Evolutionary conservation across 2,888 invertebrate species (phyloP).

Genomic region (Clanis bilineata): DNA sequence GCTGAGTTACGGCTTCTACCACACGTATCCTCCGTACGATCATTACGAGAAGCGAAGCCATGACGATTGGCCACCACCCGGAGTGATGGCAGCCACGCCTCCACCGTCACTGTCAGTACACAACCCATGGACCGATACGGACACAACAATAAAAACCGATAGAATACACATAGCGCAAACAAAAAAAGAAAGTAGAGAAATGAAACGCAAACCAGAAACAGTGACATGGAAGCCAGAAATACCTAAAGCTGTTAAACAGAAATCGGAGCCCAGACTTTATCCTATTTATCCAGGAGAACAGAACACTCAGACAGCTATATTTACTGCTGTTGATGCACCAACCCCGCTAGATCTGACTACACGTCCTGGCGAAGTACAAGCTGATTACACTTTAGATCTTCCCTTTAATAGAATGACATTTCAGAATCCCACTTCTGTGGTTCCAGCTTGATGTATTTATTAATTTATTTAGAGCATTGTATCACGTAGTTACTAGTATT

Average conservation of each 20-base stretch:
- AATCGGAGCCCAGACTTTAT: conserved; percentile 52
- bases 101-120: conserved; percentile 47
- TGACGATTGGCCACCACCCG: conserved; percentile 56
- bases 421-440: conserved; percentile 77
- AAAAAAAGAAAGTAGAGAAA: conserved; percentile 34
- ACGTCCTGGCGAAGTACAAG: conserved; percentile 71
- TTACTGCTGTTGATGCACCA: conserved; percentile 57
- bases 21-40: conserved; percentile 77
- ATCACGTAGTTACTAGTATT: conserved; percentile 53
- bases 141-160: conserved; percentile 51
- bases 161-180: conserved; percentile 48
- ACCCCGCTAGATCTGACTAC: conserved; percentile 64
- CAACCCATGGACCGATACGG: conserved; percentile 45
- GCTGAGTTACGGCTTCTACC: conserved; percentile 89
- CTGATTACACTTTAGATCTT: conserved; percentile 72
- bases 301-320: conserved; percentile 42
- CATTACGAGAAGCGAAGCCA: conserved; percentile 71
- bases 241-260: conserved; percentile 42
- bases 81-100: conserved; percentile 57
- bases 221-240: conserved; percentile 51
- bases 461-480: conserved; percentile 54
- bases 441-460: conserved; percentile 73
- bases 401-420: conserved; percentile 76
- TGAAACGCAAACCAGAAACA: conserved; percentile 29
- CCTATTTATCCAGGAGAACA: conserved; percentile 52